Base-by-base conservation (phyloP, 2,888 invertebrate species). In the Stenodera caucasica region DNA sequence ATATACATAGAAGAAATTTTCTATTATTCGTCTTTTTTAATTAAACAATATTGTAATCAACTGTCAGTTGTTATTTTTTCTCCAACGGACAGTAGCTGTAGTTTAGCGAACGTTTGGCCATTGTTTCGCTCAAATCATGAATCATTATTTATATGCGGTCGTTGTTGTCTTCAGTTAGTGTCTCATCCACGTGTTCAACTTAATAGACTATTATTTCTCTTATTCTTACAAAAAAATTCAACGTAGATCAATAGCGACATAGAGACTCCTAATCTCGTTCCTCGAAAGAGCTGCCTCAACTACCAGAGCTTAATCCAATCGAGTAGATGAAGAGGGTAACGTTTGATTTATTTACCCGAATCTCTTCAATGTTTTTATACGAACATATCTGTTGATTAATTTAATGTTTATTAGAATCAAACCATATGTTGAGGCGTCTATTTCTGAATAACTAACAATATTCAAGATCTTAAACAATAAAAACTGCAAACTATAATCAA, bases 81-180 rank as follows among this genome's bases (percentile, higher is more conserved):
- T 4, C 7, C 8, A 21, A 45, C 5, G 45, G 45, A 18, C 45
- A 21, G 45, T 45, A 45, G 45, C 45, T 21, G 21, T 45, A 11
- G 21, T 45, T 18, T 12, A 45, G 45, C 45, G 21, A 45, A 58
- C 52, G 64, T 65, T 58, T 59, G 62, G 63, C 68, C 67, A 71
- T 71, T 72, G 72, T 70, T 69, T 68, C 68, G 63, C 64, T 65
- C 65, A 56, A 66, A 64, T 64, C 70, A 66, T 72, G 71, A 72
- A 70, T 72, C 71, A 72, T 72, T 68, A 63, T 58, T 56, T 63
- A 61, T n/a, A n/a, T n/a, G 58, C 61, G 57, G 61, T 64, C 45
- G 45, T 45, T 21, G n/a, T 45, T 45, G 45, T 45, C 45, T 45
- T 45, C 12, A 21, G 45, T 21, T 45, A 45, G 21, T 40, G 18